Conservation (phyloP, 2,113 vertebrate species). For the Lota lota region DNA sequence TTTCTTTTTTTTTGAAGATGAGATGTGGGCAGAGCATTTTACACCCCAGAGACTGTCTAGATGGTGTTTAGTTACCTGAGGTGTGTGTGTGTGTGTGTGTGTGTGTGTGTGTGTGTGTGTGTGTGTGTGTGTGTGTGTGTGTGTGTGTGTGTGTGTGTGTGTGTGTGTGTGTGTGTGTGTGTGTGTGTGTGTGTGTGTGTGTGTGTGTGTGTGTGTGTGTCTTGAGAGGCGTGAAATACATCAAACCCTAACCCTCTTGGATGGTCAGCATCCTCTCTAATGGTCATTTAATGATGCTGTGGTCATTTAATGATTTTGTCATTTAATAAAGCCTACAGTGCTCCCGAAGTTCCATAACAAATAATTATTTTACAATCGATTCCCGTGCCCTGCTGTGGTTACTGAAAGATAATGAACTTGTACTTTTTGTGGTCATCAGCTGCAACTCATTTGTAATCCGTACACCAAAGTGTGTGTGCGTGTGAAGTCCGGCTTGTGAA, state of each 20-base stretch:
- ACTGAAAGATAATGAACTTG: not conserved
- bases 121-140: too few relatives aligned
- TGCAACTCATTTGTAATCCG: too few relatives aligned
- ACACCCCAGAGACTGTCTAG: slow-evolving; percentile 10
- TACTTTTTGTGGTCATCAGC: too few relatives aligned
- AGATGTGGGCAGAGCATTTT: slow-evolving; percentile 40
- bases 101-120: too few relatives aligned
- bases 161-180: too few relatives aligned
- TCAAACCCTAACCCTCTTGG: slow-evolving; percentile 34
- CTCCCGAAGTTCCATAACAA: not conserved
- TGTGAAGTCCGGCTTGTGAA: not conserved
- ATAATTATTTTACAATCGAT: not conserved
- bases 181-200: too few relatives aligned
- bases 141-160: too few relatives aligned
- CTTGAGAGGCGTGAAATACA: slow-evolving; percentile 37
- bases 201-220: too few relatives aligned
- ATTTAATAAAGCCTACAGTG: not conserved
- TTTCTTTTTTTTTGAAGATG: slow-evolving; percentile 9
- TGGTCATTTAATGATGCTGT: slow-evolving; percentile 43
- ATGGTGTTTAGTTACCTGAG: slow-evolving; percentile 63
- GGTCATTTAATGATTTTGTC: slow-evolving; percentile 42
- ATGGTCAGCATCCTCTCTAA: slow-evolving; percentile 35
- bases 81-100: too few relatives aligned
- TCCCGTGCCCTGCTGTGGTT: not conserved
- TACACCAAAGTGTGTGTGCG: not conserved